Conservation (phyloP, 2,888 invertebrate species). For the Alcis repandata region DNA sequence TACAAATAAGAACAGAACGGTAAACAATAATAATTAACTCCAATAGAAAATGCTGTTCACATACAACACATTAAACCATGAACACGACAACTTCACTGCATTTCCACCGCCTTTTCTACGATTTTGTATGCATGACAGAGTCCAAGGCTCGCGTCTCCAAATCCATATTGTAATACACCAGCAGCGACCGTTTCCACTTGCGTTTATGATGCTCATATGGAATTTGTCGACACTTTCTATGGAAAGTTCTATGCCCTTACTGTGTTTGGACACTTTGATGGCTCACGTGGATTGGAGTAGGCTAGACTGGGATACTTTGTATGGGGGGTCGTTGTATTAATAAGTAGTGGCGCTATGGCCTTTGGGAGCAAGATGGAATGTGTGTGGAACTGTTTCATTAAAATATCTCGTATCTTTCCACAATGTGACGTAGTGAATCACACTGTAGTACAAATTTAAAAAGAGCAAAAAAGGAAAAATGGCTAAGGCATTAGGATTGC, state of each 20-base stretch:
- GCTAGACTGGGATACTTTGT: background rate
- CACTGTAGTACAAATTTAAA: too few relatives aligned
- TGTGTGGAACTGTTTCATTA: too few relatives aligned
- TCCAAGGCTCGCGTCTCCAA: conserved; percentile 56
- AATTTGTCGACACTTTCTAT: conserved; percentile 41
- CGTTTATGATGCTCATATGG: conserved; percentile 48
- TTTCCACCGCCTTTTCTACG: conserved; percentile 47
- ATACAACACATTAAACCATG: conserved; percentile 22
- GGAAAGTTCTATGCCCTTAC: conserved; percentile 54
- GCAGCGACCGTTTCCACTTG: conserved; percentile 18
- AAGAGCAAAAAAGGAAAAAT: too few relatives aligned
- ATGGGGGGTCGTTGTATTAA: background rate
- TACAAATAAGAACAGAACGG: too few relatives aligned
- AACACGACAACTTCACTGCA: conserved; percentile 16
- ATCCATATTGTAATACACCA: conserved; percentile 65
- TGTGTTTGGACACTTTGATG: conserved; percentile 29
- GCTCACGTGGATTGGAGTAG: conserved; percentile 33
- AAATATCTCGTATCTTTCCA: too few relatives aligned
- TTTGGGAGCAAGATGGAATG: too few relatives aligned
- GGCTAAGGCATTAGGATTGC: too few relatives aligned
- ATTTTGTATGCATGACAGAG: conserved; percentile 69
- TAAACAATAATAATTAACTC: background rate
- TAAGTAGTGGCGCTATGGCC: background rate
- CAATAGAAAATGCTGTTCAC: conserved; percentile 24
- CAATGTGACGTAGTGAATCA: too few relatives aligned